A percentile compares a stretch with the other conserved stretches of the same genome.
phyloP scores from a whole-genome alignment of 1,140 invertebrate genomes.

The Polypedilum pembai region DNA sequence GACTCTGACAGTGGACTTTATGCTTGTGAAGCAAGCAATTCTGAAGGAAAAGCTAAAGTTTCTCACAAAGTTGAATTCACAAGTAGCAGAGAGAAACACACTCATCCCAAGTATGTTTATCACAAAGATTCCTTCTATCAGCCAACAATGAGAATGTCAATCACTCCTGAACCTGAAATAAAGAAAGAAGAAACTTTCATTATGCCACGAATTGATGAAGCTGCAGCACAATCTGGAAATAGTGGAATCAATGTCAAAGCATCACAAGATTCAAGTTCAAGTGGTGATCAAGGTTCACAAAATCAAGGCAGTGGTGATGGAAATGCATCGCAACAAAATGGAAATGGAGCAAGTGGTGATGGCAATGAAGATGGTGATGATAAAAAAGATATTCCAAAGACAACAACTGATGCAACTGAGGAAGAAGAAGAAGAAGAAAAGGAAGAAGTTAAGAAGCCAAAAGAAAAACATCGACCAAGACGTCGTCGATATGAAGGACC shows the following conservation, averaged over 20 bases:
- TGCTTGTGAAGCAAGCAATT: constrained; percentile 64
- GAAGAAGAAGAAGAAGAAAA: not conserved
- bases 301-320: not conserved
- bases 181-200: not conserved
- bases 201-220: not conserved
- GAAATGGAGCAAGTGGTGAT: not conserved
- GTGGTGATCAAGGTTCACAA: not conserved
- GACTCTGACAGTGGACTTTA: constrained; percentile 63
- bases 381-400: not conserved
- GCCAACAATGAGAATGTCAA: constrained; percentile 5
- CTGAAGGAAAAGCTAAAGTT: constrained; percentile 61
- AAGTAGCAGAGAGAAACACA: constrained; percentile 47
- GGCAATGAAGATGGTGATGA: constrained; percentile 1
- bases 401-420: not conserved
- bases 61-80: constrained; percentile 62
- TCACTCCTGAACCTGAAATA: not conserved
- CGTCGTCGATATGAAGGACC: constrained; percentile 4
- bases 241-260: not conserved
- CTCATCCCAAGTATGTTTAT: constrained; percentile 3
- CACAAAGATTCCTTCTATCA: not conserved
- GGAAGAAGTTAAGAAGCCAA: constrained; percentile 29
- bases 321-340: not conserved
- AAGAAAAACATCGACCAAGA: not conserved
- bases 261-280: not conserved
- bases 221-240: not conserved